Conservation (phyloP, 2,797 vertebrate species). For the Pelobates cultripes region DNA sequence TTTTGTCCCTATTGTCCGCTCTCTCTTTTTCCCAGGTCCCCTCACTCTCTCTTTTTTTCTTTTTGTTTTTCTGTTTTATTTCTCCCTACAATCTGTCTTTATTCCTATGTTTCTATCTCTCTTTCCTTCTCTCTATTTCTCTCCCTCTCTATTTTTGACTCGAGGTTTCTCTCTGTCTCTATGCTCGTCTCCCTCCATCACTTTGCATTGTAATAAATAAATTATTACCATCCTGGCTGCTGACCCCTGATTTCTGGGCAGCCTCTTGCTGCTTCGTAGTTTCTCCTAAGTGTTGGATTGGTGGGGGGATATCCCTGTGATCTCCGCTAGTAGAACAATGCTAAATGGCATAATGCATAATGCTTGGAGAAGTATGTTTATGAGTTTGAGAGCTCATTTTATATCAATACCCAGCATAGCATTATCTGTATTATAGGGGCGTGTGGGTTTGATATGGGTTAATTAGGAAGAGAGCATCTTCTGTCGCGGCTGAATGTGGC, state of each 20-base stretch:
- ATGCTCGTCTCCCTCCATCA: slow-evolving; percentile 4
- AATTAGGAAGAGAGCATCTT: no score
- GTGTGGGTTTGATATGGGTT: no score
- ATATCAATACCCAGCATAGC: not conserved
- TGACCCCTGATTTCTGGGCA: slow-evolving; percentile 18
- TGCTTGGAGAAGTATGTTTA: not conserved
- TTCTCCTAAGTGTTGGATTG: not conserved
- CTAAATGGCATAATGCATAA: no score
- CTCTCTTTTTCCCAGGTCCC: no score
- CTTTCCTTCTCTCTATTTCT: not conserved
- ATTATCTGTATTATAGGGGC: not conserved
- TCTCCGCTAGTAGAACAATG: not conserved
- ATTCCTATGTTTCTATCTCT: not conserved
- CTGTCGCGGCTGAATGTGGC: no score
- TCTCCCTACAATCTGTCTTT: no score
- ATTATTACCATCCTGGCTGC: slow-evolving; percentile 11
- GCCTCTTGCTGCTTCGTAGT: not conserved
- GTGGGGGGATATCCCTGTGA: not conserved
- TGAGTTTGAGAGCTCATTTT: not conserved
- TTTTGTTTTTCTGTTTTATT: no score
- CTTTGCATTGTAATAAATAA: slow-evolving; percentile 28
- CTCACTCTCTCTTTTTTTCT: no score
- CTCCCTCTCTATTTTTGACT: not conserved
- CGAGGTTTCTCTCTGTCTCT: not conserved
- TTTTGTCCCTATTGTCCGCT: no score